Base-by-base conservation (phyloP, 2,113 vertebrate genomes). In the Mormyrus lacerda region DNA sequence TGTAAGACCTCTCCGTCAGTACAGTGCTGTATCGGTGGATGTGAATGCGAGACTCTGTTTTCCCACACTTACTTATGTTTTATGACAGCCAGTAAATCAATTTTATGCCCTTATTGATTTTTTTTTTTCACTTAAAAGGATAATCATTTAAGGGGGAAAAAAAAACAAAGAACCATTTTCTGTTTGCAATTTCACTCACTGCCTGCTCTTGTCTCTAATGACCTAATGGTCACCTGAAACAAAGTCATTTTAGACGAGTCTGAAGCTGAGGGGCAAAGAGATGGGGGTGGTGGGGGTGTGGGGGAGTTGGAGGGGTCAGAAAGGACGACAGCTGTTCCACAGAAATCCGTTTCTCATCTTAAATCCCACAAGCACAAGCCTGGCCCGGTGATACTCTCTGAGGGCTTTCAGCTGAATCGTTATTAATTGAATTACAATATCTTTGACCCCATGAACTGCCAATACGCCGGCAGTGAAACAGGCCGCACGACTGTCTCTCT, bases 31-130 rank as follows among this genome's bases (percentile, higher is more conserved):
- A 95, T 95, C 96, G 95, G 96, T 95, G 96, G 94, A 95, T 96
- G 96, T 97, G 96, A 97, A 95, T 95, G 94, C 93, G 93, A 96
- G 95, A 96, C 96, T 96, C 96, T 95, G 96, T 97, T 96, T 97
- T 96, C 96, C 95, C 97, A 97, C 98, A 98, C 97, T 99, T 98
- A 98, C 97, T 98, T 99, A 99, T 99, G 97, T 98, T 99, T 99
- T 99, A 99, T 99, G 98, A 99, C 98, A 99, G 97, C 92, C 97
- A 96, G 96, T 99, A 98, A 99, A 98, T 99, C 98, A 98, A 97
- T 99, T 99, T 99, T 99, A 99, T 98, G 97, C 96, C 94, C 96
- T 96, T 98, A 99, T 99, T 98, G 98, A 99, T 99, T 98, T 97
- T 91, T 88, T 96, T 90, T 84, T 89, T 91, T 95, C 96, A 95